phyloP scores from a whole-genome alignment of 2,888 invertebrate genomes.

The Xiphydria camelus region DNA sequence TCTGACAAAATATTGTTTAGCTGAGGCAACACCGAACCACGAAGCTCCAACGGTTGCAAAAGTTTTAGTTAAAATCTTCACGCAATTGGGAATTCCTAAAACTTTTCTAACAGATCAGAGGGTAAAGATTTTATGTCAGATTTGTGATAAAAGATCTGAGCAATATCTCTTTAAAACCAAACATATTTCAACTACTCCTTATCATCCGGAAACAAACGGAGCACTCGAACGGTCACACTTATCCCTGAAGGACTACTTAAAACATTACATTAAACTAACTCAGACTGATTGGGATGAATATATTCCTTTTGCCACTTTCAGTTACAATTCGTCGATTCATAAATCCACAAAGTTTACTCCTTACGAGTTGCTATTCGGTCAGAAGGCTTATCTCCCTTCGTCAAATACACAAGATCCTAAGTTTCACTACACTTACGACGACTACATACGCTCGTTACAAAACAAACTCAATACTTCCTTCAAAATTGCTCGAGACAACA shows the following conservation, averaged over 20 bases:
- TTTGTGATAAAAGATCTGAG: slow-evolving; percentile 31
- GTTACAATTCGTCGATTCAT: slow-evolving; percentile 7
- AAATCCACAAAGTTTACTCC: slow-evolving; percentile 10
- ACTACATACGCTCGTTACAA: no score
- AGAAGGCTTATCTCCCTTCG: slow-evolving; percentile 7
- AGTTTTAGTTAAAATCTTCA: slow-evolving; percentile 1
- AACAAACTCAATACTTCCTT: not conserved
- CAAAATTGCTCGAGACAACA: slow-evolving; percentile 10
- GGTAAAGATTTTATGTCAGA: slow-evolving; percentile 30
- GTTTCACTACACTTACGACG: no score
- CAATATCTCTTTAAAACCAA: slow-evolving; percentile 22
- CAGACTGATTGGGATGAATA: slow-evolving; percentile 18
- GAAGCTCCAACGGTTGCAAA: not conserved
- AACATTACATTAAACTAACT: slow-evolving; percentile 8
- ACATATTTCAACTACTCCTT: slow-evolving; percentile 7
- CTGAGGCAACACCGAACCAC: not conserved
- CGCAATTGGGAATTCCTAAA: slow-evolving; percentile 6
- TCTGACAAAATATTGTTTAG: no score
- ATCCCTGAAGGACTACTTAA: slow-evolving; percentile 8
- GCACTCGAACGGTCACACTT: slow-evolving; percentile 7
- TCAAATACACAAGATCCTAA: no score
- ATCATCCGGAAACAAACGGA: slow-evolving; percentile 12
- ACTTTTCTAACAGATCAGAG: slow-evolving; percentile 3
- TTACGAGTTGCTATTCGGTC: slow-evolving; percentile 6
- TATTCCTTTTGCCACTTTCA: slow-evolving; percentile 4